Percentiles rank a stretch among this genome's conserved stretches.
Evolutionary conservation across 2,888 invertebrate species (phyloP).

Genomic region (Asteroscopus sphinx): DNA sequence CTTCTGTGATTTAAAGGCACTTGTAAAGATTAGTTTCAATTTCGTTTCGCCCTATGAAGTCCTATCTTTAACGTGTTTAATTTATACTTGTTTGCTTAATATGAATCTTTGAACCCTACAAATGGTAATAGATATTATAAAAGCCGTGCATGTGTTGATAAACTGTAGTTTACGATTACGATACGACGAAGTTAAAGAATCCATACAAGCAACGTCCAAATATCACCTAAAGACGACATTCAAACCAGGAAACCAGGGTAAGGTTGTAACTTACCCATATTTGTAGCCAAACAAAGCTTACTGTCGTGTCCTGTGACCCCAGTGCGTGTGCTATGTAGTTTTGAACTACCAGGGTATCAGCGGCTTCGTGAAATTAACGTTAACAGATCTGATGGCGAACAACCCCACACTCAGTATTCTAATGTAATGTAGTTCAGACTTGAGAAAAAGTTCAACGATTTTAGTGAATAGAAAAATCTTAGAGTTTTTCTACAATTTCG

Average conservation of each 20-base stretch:
- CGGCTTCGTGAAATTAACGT: slow-evolving; percentile 40
- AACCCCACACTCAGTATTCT: slow-evolving; percentile 20
- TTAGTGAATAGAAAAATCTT: too few species aligned
- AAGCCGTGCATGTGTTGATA: too few species aligned
- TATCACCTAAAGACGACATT: slow-evolving; percentile 14
- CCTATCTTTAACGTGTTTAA: too few species aligned
- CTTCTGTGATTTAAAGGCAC: not conserved
- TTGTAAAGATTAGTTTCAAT: too few species aligned
- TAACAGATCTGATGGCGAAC: slow-evolving; percentile 47
- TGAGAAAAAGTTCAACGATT: too few species aligned
- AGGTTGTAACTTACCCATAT: slow-evolving; percentile 34
- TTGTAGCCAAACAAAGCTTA: slow-evolving; percentile 36
- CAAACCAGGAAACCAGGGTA: slow-evolving; percentile 31
- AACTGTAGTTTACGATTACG: too few species aligned
- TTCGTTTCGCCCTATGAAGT: too few species aligned
- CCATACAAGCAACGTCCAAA: slow-evolving; percentile 14
- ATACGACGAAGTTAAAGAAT: slow-evolving; percentile 1
- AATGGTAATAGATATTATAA: too few species aligned
- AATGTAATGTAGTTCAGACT: slow-evolving; percentile 15
- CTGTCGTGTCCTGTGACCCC: slow-evolving; percentile 15
- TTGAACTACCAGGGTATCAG: slow-evolving; percentile 1
- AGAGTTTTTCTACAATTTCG: too few species aligned
- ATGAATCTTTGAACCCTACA: too few species aligned
- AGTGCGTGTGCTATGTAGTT: slow-evolving; percentile 27
- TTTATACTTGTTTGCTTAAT: too few species aligned